Evolutionary conservation across 2,888 invertebrate species (phyloP).

Genomic region (Cheilosia variabilis): DNA sequence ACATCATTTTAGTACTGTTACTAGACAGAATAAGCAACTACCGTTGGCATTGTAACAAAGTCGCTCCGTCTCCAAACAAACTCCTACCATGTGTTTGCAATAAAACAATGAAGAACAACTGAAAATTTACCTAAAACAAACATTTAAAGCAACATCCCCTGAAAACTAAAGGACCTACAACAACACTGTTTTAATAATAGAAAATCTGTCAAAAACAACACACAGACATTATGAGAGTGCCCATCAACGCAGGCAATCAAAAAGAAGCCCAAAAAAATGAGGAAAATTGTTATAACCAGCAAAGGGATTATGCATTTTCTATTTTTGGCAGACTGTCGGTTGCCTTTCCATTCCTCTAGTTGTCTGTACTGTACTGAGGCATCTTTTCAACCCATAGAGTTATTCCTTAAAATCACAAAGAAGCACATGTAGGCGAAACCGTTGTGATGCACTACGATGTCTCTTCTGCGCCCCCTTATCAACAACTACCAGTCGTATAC

Average conservation of each 20-base stretch:
- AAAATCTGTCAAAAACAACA: background rate
- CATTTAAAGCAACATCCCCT: background rate
- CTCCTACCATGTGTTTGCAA: too few species aligned
- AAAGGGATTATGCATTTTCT: constrained; percentile 16
- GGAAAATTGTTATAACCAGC: background rate
- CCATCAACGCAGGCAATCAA: background rate
- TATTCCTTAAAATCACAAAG: constrained; percentile 18
- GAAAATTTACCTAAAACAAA: too few species aligned
- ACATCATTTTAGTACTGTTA: too few species aligned
- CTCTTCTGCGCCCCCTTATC: constrained; percentile 35
- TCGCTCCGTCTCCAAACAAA: too few species aligned
- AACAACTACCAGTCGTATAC: constrained; percentile 32
- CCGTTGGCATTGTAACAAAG: too few species aligned
- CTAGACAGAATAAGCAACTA: too few species aligned
- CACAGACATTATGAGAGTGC: background rate
- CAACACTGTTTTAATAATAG: background rate
- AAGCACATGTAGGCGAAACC: constrained; percentile 61
- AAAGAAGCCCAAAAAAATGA: background rate
- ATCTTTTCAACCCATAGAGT: background rate
- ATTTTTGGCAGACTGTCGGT: constrained; percentile 55
- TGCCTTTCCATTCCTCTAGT: constrained; percentile 2
- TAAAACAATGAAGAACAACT: too few species aligned
- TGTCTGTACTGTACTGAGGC: constrained; percentile 4
- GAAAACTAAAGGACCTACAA: background rate
- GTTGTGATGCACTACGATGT: constrained; percentile 2